Conservation (phyloP, 2,113 vertebrate species). For the Mus spicilegus region DNA sequence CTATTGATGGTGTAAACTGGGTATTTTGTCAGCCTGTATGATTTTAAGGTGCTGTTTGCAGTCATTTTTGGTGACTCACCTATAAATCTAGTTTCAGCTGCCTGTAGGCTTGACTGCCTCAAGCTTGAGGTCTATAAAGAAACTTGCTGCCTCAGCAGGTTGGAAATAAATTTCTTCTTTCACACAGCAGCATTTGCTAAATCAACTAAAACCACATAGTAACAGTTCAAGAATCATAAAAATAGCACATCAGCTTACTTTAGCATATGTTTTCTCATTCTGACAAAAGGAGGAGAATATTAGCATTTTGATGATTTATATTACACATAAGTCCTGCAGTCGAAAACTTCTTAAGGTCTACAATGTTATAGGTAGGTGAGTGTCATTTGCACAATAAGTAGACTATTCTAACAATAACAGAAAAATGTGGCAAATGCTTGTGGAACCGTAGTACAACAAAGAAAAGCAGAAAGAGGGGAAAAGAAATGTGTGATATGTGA, state of each 20-base stretch:
- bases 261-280: constrained; percentile 51
- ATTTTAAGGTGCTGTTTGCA: constrained; percentile 59
- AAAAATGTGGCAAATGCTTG: constrained; percentile 20
- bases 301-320: constrained; percentile 58
- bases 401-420: not conserved
- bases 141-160: constrained; percentile 70
- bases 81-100: constrained; percentile 73
- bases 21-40: constrained; percentile 42
- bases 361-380: constrained; percentile 33
- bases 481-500: constrained; percentile 13
- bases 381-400: constrained; percentile 40
- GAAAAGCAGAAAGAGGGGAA: not conserved
- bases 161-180: constrained; percentile 75
- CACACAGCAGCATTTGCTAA: constrained; percentile 64
- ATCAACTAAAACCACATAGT: constrained; percentile 66
- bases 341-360: constrained; percentile 44
- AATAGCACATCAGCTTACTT: constrained; percentile 53
- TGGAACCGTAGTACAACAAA: constrained; percentile 7
- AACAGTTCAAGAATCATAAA: constrained; percentile 69
- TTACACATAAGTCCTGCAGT: constrained; percentile 7
- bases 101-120: constrained; percentile 58
- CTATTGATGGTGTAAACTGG: constrained; percentile 36
- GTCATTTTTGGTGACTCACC: constrained; percentile 48
- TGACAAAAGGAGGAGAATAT: constrained; percentile 62
- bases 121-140: constrained; percentile 74